Base-by-base conservation (phyloP, 23 tunicate genomes). In the Trididemnum clinides region DNA sequence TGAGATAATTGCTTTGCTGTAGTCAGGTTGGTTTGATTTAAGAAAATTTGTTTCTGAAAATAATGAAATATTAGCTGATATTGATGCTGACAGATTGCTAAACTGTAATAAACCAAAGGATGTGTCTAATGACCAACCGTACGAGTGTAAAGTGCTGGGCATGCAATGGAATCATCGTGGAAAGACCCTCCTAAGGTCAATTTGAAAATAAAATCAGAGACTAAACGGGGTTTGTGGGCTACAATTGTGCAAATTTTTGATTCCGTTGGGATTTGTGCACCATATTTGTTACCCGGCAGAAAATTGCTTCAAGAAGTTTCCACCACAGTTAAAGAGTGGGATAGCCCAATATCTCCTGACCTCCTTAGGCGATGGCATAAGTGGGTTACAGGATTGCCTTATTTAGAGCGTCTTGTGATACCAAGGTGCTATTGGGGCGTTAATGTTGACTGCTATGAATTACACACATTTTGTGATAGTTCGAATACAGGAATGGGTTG, bases 201-300 rank as follows among this genome's bases (percentile, higher is more conserved):
- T 29, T 2, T 73, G 6, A 73, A 30, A 28, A 21, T 5, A 73
- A 73, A 4, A 28, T 57, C 54, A 19, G 29, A 38, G 2, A 73
- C 80, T 36, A 73, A 73, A 19, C n/a, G 57, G 19, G 80, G 80
- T 12, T 37, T 73, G 54, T n/a, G n/a, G 80, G 54, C 80, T 2
- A 73, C 80, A 36, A 73, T 38, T 3, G 57, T 57, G 3, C 80
- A 73, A 73, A 22, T 73, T 2, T 73, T 73, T 73, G 80, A 73
- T 28, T 28, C 80, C 3, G 2, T 73, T 7, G 80, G 80, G 5
- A 38, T 73, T 20, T 73, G 80, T 73, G 80, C 80, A 19, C 54
- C 80, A 7, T 73, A 73, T 38, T 23, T 73, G 22, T 26, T 73
- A 2, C 4, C 80, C 37, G 80, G 80, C n/a, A 37, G 57, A n/a